phyloP scores from a whole-genome alignment of 92 coral and sea anemone species.

The Parazoanthus atlanticus region DNA sequence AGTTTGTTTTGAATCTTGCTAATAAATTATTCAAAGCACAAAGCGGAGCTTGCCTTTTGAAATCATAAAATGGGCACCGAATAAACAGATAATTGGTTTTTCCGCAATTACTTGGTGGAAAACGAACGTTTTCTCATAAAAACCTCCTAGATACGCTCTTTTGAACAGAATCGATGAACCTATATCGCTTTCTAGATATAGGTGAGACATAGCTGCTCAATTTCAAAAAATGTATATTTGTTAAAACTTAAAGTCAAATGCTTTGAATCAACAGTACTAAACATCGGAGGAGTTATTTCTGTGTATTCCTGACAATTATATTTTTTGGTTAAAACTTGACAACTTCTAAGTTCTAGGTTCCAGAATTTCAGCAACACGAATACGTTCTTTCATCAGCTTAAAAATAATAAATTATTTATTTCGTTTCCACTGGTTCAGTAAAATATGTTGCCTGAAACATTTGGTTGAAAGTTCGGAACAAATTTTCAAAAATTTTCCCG shows the following conservation, averaged over 20 bases:
- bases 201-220: no score
- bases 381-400: not conserved
- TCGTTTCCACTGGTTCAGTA: not conserved
- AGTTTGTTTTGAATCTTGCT: constrained; percentile 30
- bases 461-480: not conserved
- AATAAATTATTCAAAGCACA: constrained; percentile 39
- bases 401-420: not conserved
- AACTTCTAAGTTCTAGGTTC: not conserved
- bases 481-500: not conserved
- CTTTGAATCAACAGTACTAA: not conserved
- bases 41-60: constrained; percentile 45
- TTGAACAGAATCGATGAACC: not conserved
- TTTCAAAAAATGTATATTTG: not conserved
- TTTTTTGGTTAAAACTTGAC: not conserved
- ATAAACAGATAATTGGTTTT: constrained; percentile 25
- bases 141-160: not conserved
- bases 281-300: not conserved
- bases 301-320: not conserved
- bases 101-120: not conserved
- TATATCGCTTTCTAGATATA: not conserved
- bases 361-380: constrained; percentile 2
- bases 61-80: constrained; percentile 36
- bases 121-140: constrained; percentile 15
- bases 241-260: not conserved
- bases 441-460: not conserved